A percentile compares a stretch with the other conserved stretches of the same genome.
Conservation (phyloP, 2,888 invertebrate genomes). For the Lasioglossum leucozonium region DNA sequence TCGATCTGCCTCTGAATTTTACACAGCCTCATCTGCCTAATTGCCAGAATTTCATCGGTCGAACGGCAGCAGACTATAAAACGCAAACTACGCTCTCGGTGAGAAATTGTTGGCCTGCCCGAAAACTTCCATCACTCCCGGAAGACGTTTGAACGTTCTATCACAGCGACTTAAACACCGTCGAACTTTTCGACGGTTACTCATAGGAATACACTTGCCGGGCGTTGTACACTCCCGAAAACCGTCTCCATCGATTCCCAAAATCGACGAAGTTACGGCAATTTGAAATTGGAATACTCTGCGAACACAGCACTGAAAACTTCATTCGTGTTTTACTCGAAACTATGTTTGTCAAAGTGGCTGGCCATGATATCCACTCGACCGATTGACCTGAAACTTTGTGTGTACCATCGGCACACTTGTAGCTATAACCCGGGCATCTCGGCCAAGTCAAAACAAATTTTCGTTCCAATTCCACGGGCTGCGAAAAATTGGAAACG, state of each 20-base stretch:
- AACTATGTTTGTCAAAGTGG: conserved; percentile 1
- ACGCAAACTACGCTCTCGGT: background rate
- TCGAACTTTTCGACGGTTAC: background rate
- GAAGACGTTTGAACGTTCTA: background rate
- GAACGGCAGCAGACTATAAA: background rate
- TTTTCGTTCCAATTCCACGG: background rate
- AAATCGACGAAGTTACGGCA: background rate
- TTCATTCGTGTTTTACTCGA: background rate
- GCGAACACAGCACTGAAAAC: background rate
- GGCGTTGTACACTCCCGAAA: background rate
- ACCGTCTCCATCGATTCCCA: background rate
- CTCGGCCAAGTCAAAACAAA: background rate
- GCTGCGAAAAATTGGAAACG: background rate
- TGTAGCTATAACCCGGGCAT: background rate
- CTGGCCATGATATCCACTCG: background rate
- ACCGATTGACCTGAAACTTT: background rate
- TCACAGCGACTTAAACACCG: background rate
- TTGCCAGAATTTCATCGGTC: conserved; percentile 30
- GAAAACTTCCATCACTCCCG: background rate
- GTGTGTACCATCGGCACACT: background rate
- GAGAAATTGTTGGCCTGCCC: background rate
- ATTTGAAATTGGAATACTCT: background rate
- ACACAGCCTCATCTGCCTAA: conserved; percentile 31
- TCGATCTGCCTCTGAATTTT: conserved; percentile 33
- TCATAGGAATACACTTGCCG: background rate